Percentiles rank a stretch among this genome's conserved stretches.
These are phyloP conservation scores for Nipponia nippon DNA, from an alignment of 2,113 vertebrate species.

Conservation along the genomic window DNA sequence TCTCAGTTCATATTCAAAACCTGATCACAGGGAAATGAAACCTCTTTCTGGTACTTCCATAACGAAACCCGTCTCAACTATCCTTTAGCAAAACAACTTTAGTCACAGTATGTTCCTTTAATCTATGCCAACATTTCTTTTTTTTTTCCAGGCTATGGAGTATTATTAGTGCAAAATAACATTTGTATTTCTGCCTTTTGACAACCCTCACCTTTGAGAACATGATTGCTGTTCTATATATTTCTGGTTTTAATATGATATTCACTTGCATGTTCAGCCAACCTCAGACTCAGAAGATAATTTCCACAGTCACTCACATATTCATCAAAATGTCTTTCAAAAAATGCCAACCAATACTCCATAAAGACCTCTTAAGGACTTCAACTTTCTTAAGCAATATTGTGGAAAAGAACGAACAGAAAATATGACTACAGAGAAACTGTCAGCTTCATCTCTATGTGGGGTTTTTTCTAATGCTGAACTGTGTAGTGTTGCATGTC, in stretches of 20 bases:
- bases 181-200: background rate
- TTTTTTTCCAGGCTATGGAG: background rate
- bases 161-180: background rate
- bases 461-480: background rate
- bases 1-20: background rate
- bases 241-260: background rate
- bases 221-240: background rate
- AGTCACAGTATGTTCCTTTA: background rate
- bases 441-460: background rate
- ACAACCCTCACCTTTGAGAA: background rate
- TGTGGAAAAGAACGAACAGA: background rate
- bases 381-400: background rate
- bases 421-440: background rate
- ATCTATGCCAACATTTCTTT: background rate
- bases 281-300: background rate
- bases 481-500: background rate
- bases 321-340: background rate
- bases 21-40: background rate
- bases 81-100: background rate
- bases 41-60: background rate
- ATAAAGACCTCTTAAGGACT: background rate
- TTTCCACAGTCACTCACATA: background rate
- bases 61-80: background rate
- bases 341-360: background rate
- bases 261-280: background rate